Evolutionary conservation across 2,888 invertebrate species (phyloP), one percentile per base, ranked within the genome.

Genomic region (Oxyscelio sp.): DNA sequence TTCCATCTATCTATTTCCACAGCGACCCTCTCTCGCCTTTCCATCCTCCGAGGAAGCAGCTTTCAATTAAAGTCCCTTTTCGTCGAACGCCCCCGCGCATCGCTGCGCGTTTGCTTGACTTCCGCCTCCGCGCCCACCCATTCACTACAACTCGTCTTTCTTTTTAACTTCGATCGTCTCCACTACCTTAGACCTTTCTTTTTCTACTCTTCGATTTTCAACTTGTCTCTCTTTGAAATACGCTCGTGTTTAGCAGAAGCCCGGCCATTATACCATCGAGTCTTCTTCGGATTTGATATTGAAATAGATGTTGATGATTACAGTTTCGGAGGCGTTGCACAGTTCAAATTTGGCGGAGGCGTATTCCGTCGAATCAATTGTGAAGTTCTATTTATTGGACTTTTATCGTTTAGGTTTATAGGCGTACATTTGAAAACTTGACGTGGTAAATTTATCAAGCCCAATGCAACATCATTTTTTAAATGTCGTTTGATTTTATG

Each of bases 21-120:
- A 45, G 38, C 81, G 45, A 78, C 71, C 73, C 71, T 75, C 80
- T 66, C 73, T 73, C 58, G 61, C 66, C 70, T 70, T 79, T 79
- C 77, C 77, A 61, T 80, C 59, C 83, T 73, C 70, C 70, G 58
- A 89, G 90, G 90, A 92, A 92, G 91, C 91, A 91, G 92, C 91
- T 92, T 93, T 92, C 93, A 93, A 93, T 93, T 93, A 92, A 90
- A 90, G 89, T 89, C 82, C 88, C 89, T 89, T 87, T 88, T 90
- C 88, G 90, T 83, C 89, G 73, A 63, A 63, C 74, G 34, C 59
- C 82, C 74, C 81, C 66, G 73, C 81, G 71, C 70, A 40, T 22
- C 81, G 22, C n/a, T 63, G 31, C 38, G 34, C 74, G 61, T 24
- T 38, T 50, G 56, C 75, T 50, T 70, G 58, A 63, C 75, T 48